Conservation (phyloP, 2,888 invertebrate species). For the Clivina fossor region DNA sequence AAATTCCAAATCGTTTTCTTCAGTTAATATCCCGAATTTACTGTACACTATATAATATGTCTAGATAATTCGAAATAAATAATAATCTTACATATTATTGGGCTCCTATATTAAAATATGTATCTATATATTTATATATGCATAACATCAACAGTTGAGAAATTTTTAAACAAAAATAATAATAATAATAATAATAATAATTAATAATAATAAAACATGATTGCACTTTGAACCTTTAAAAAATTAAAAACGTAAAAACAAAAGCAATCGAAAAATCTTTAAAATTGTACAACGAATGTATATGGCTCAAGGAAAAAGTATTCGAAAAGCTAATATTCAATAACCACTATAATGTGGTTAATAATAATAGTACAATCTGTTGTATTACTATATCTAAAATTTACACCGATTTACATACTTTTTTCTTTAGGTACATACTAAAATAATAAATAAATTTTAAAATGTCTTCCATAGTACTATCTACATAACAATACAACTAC, state of each 20-base stretch:
- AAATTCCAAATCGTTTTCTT: conserved; percentile 25
- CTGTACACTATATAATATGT: conserved; percentile 47
- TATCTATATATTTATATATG: conserved; percentile 49
- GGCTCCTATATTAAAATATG: conserved; percentile 55
- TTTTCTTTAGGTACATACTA: conserved; percentile 30
- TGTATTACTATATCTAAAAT: conserved; percentile 31
- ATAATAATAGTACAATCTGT: conserved; percentile 29
- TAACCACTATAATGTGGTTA: conserved; percentile 21
- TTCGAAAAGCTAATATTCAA: conserved; percentile 23
- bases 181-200: conserved; percentile 38
- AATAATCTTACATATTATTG: conserved; percentile 53
- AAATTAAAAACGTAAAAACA: conserved; percentile 20
- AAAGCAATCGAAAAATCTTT: conserved; percentile 22
- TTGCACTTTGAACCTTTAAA: conserved; percentile 31
- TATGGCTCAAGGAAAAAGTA: conserved; percentile 19
- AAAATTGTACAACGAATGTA: conserved; percentile 24
- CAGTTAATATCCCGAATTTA: conserved; percentile 37
- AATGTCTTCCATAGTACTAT: conserved; percentile 42
- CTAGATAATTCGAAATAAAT: conserved; percentile 50
- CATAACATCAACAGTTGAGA: conserved; percentile 53
- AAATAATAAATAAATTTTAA: conserved; percentile 34
- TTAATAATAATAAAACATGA: conserved; percentile 34
- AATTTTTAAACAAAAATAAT: conserved; percentile 43
- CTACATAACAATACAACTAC: conserved; percentile 56
- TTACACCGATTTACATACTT: conserved; percentile 35